phyloP scores from a whole-genome alignment of 2,113 vertebrate species.

The Mungos mungo region DNA sequence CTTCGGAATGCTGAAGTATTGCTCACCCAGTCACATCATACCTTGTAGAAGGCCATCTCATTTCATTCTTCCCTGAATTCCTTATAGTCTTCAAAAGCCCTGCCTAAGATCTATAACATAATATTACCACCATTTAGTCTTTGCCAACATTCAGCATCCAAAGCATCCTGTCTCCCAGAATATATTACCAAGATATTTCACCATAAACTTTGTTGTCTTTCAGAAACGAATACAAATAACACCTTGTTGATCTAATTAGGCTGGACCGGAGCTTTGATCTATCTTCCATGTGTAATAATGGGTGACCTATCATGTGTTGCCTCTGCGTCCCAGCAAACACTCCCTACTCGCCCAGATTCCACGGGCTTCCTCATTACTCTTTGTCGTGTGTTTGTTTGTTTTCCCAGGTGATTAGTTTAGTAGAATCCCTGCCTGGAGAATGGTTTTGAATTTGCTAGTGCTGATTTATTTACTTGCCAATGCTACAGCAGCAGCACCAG shows the following conservation, averaged over 20 bases:
- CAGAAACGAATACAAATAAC: constrained; percentile 73
- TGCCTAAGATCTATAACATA: constrained; percentile 32
- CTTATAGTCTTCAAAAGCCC: background rate
- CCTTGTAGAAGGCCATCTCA: background rate
- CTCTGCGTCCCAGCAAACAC: constrained; percentile 50
- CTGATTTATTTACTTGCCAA: constrained; percentile 65
- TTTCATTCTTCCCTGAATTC: constrained; percentile 25
- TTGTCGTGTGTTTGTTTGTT: constrained; percentile 68
- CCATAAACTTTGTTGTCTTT: constrained; percentile 24
- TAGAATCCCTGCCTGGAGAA: constrained; percentile 63
- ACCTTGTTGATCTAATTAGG: constrained; percentile 75
- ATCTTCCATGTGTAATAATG: constrained; percentile 70
- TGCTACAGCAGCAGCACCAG: background rate
- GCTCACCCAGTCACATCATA: background rate
- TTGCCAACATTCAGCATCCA: background rate
- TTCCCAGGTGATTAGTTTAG: constrained; percentile 70
- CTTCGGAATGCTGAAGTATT: background rate
- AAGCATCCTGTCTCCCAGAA: background rate
- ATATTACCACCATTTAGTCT: constrained; percentile 29
- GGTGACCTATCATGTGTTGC: constrained; percentile 63
- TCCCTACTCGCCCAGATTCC: constrained; percentile 48
- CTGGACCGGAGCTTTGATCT: constrained; percentile 60
- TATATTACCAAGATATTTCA: constrained; percentile 63
- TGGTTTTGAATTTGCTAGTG: constrained; percentile 50
- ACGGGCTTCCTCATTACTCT: constrained; percentile 53